phyloP scores from a whole-genome alignment of 2,888 invertebrate genomes.

The Galeruca laticollis region DNA sequence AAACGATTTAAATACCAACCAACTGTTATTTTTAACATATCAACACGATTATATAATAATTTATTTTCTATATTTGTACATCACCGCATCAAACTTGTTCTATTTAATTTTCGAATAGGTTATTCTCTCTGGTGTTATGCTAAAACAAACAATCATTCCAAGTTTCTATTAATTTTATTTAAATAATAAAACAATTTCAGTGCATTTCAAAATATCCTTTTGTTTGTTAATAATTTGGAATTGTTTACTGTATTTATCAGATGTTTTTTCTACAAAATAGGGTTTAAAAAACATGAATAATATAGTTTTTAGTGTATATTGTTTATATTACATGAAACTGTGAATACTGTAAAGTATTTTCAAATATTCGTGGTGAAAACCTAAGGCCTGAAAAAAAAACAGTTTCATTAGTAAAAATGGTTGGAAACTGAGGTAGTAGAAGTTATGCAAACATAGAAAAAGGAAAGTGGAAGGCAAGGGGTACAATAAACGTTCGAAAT shows the following conservation, averaged over 20 bases:
- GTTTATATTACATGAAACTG: too few species aligned
- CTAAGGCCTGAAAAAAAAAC: too few species aligned
- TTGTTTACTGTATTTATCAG: slow-evolving; percentile 7
- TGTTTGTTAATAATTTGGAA: slow-evolving; percentile 33
- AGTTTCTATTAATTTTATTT: slow-evolving; percentile 35
- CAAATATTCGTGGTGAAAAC: too few species aligned
- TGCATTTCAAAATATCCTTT: slow-evolving; percentile 22
- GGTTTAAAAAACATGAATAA: neutral
- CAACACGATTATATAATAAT: slow-evolving; percentile 24
- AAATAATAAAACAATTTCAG: slow-evolving; percentile 32
- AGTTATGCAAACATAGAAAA: too few species aligned
- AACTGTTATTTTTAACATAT: slow-evolving; percentile 26
- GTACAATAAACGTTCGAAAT: too few species aligned
- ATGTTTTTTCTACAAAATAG: neutral
- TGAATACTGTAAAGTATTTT: too few species aligned
- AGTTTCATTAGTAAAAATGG: too few species aligned
- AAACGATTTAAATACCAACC: slow-evolving; percentile 4
- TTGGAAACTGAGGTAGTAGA: too few species aligned
- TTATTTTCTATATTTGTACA: slow-evolving; percentile 31
- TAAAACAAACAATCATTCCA: slow-evolving; percentile 24
- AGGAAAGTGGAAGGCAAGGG: too few species aligned
- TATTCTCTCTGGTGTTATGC: slow-evolving; percentile 26
- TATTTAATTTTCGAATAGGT: slow-evolving; percentile 28
- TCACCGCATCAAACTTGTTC: slow-evolving; percentile 21
- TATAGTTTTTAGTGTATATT: too few species aligned